Base-by-base conservation (phyloP, 2,797 vertebrate genomes). In the Dicrostonyx torquatus region DNA sequence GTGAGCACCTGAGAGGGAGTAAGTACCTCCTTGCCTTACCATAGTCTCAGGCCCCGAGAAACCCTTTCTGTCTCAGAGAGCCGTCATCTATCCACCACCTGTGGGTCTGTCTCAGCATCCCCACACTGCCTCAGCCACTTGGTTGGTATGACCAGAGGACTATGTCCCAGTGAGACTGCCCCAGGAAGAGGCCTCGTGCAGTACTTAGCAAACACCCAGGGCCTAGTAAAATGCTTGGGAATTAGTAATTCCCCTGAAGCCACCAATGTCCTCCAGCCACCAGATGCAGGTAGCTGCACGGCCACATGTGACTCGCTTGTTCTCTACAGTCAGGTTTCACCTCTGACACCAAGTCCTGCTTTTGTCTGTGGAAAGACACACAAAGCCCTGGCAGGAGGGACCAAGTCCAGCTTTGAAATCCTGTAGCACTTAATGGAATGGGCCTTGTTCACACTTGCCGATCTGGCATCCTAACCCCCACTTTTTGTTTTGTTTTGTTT, bases 271-370 rank as follows among this genome's bases (percentile, higher is more conserved):
- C 75, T 31, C 20, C 24, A 60, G n/a, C 22, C 73, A 84, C 53
- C 43, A 45, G 86, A 88, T 10, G 6, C 1, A 22, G 48, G 60
- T 17, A 1, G 88, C 53, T 12, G 12, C 34, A 22, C 20, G 31
- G 84, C 79, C 40, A 12, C 37, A 26, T 37, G 6, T 0, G 15
- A 43, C 14, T 43, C 20, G 45, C 70, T 73, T 43, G 83, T 68
- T 94, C 89, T 91, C 40, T 72, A 84, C 76, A 72, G 14, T 6
- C 22, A 11, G 72, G 15, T 85, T 93, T 79, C 12, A 50, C 72
- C 53, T 82, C 87, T 96, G 53, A 68, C 76, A 26, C 24, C n/a
- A 94, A 89, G 40, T 31, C 18, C 53, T 60, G 40, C 76, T 90
- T 89, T 24, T 78, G 45, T 68, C 85, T 88, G 45, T n/a, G 89